These are phyloP conservation scores for Echinops telfairi DNA, from an alignment of 2,113 vertebrate genomes.

Conservation along the genomic window DNA sequence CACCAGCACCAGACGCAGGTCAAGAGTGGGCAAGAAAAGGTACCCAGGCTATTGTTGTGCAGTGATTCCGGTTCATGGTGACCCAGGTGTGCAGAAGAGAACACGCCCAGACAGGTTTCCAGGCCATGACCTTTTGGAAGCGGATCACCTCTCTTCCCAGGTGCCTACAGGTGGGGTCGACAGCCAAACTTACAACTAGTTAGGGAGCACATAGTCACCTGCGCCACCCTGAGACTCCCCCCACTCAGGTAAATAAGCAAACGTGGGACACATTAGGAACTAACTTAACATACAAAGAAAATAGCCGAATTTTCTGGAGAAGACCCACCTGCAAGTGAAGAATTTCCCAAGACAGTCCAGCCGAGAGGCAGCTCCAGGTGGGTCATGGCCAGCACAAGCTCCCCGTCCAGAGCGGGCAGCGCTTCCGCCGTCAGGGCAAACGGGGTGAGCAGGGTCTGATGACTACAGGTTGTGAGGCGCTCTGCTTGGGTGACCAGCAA, in stretches of 20 bases:
- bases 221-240: neutral
- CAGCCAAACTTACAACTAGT: neutral
- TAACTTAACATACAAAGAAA: neutral
- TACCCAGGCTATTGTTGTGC: neutral
- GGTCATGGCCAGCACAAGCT: constrained; percentile 88
- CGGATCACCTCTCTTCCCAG: neutral
- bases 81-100: neutral
- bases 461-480: constrained; percentile 84
- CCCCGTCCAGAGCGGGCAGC: constrained; percentile 86
- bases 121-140: neutral
- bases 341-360: constrained; percentile 88
- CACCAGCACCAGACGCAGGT: neutral
- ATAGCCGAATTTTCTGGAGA: constrained; percentile 38
- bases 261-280: neutral
- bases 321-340: constrained; percentile 83
- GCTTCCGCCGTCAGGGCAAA: constrained; percentile 84
- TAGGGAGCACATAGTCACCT: neutral
- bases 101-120: neutral
- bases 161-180: neutral
- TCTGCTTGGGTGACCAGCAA: constrained; percentile 86
- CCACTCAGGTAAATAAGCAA: neutral
- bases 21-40: neutral
- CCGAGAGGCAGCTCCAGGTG: constrained; percentile 88
- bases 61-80: neutral
- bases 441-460: constrained; percentile 87